Evolutionary conservation across 2,888 invertebrate species (phyloP).

Genomic region (Lasiommata megera): DNA sequence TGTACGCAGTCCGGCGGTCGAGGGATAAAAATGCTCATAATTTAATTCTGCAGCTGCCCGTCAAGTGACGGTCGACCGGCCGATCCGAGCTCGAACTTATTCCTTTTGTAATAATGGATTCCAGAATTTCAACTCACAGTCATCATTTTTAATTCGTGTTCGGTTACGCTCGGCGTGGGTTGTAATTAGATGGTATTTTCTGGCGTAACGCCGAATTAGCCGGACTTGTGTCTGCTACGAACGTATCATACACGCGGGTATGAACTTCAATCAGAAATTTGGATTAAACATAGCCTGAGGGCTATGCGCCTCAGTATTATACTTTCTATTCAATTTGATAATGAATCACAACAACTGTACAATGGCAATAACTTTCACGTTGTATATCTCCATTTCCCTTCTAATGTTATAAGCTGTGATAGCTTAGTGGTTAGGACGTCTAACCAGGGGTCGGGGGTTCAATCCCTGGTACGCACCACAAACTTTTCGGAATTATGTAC

Average conservation of each 20-base stretch:
- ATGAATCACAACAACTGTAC: background rate
- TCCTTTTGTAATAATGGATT: constrained; percentile 68
- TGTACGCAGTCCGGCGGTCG: constrained; percentile 51
- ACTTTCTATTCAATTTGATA: constrained; percentile 18
- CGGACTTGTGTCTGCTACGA: constrained; percentile 32
- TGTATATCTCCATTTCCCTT: background rate
- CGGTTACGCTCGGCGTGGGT: constrained; percentile 47
- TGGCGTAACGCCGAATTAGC: constrained; percentile 39
- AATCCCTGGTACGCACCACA: too few relatives aligned
- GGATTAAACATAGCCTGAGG: constrained; percentile 22
- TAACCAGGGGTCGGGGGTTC: too few relatives aligned
- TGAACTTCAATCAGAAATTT: constrained; percentile 24
- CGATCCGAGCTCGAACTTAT: constrained; percentile 52
- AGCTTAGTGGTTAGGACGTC: too few relatives aligned
- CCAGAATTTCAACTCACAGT: constrained; percentile 61
- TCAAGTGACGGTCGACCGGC: constrained; percentile 62
- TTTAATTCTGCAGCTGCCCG: constrained; percentile 78
- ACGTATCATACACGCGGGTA: constrained; percentile 24
- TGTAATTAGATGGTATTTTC: constrained; percentile 47
- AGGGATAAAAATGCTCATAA: constrained; percentile 77
- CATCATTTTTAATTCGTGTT: constrained; percentile 64
- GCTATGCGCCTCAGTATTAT: constrained; percentile 6
- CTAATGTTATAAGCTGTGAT: too few relatives aligned
- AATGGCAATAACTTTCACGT: background rate
- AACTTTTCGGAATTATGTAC: too few relatives aligned